Evolutionary conservation across 2,888 invertebrate genomes (phyloP), one percentile per base, ranked within the genome.

Genomic region (Agrochola macilenta): DNA sequence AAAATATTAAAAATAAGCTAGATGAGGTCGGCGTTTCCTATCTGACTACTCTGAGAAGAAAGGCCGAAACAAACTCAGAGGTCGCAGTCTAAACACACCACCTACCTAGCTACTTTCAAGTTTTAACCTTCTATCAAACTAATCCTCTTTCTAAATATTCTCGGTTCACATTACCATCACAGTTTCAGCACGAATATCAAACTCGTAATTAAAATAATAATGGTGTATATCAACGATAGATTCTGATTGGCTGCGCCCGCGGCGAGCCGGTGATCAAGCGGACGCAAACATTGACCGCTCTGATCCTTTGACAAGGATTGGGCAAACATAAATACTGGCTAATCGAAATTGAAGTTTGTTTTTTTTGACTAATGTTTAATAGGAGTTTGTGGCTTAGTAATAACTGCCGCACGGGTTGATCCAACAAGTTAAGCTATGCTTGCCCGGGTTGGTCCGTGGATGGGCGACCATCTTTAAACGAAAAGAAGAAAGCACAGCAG

Each of bases 291-390:
- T 70, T 87, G 88, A 89, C 88, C 88, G 64, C 9, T 63, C 26
- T 0, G 14, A 68, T 63, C 89, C 89, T 88, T 88, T 88, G 88
- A 89, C 83, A 87, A 58, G 79, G 71, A 46, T 60, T 64, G 43
- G 11, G 78, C 77, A 84, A 88, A 88, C 75, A 87, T 64, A 77
- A 82, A 86, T 74, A 69, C 72, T 17, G 23, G 35, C 14, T 64
- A 75, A 86, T 82, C 54, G 30, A 49, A 73, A 64, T 69, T 69
- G 12, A 26, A 26, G 57, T 12, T 54, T 26, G 49, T 43, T 64
- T 65, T 74, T 65, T 74, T 74, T 73, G 20, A 17, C 11, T 30
- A 57, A 60, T 39, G 23, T 57, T 68, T 30, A 79, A 35, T 2
- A n/a, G 1, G 1, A 52, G 35, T 20, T n/a, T 3, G 35, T 35